A percentile compares a stretch with the other conserved stretches of the same genome.
phyloP scores from a whole-genome alignment of 2,797 vertebrate genomes.

The Danio albolineatus region DNA sequence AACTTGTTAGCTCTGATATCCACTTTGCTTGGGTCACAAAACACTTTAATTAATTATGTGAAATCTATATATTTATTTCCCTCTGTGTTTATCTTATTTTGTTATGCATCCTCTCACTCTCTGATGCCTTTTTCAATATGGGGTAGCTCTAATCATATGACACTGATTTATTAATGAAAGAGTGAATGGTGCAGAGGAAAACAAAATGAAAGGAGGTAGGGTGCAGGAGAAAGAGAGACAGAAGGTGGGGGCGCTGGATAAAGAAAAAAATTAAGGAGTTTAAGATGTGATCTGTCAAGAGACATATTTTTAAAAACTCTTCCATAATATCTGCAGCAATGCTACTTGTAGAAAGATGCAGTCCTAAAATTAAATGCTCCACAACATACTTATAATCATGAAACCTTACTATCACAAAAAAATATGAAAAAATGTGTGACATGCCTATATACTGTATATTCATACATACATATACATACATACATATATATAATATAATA shows the following conservation, averaged over 20 bases:
- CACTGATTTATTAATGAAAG: slow-evolving; percentile 21
- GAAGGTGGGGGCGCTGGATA: too few species aligned
- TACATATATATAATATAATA: too few species aligned
- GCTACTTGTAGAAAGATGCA: slow-evolving; percentile 1
- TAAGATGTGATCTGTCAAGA: too few species aligned
- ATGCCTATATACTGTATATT: too few species aligned
- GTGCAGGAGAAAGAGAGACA: neutral
- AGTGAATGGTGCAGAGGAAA: neutral
- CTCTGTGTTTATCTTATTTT: slow-evolving; percentile 17
- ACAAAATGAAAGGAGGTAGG: slow-evolving; percentile 1
- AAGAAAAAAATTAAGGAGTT: too few species aligned
- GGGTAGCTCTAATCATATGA: slow-evolving; percentile 9
- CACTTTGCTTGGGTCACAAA: slow-evolving; percentile 10
- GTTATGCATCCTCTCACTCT: neutral
- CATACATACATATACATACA: too few species aligned
- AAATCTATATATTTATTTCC: neutral
- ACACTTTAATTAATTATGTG: slow-evolving; percentile 1
- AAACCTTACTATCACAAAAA: neutral
- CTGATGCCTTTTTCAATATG: slow-evolving; percentile 11
- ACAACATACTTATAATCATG: neutral
- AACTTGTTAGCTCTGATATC: slow-evolving; percentile 3
- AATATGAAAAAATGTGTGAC: too few species aligned
- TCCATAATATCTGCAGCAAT: neutral
- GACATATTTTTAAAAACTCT: neutral
- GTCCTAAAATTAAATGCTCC: neutral